phyloP scores from a whole-genome alignment of 2,797 vertebrate species.

The Cichlasoma orientale region DNA sequence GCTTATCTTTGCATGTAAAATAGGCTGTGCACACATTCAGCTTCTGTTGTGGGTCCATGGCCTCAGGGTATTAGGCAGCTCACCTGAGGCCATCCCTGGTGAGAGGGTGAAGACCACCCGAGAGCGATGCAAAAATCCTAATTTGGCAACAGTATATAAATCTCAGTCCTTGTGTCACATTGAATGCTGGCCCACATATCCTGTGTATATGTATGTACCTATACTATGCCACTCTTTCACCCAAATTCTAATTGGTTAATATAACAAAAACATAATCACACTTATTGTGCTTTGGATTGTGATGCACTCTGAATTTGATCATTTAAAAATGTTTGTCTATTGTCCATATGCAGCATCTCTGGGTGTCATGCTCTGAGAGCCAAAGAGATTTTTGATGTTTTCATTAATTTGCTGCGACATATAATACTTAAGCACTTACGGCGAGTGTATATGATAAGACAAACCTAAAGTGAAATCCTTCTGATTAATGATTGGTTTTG shows the following conservation, averaged over 20 bases:
- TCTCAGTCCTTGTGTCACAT: neutral
- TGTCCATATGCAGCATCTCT: neutral
- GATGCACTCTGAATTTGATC: neutral
- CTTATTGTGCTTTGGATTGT: neutral
- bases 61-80: conserved; percentile 38
- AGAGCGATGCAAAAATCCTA: neutral
- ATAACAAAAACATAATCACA: neutral
- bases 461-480: conserved; percentile 6
- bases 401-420: neutral
- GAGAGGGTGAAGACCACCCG: conserved; percentile 22
- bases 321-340: neutral
- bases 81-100: conserved; percentile 49
- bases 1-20: conserved; percentile 42
- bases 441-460: neutral
- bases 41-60: conserved; percentile 38
- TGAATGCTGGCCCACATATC: neutral
- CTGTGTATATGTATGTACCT: neutral
- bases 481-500: conserved; percentile 22
- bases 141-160: conserved; percentile 5
- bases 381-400: neutral
- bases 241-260: neutral
- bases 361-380: neutral
- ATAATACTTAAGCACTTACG: neutral
- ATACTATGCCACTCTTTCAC: neutral
- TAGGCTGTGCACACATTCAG: conserved; percentile 7